phyloP scores from a whole-genome alignment of 1,140 invertebrate species.

The Mercenaria mercenaria region DNA sequence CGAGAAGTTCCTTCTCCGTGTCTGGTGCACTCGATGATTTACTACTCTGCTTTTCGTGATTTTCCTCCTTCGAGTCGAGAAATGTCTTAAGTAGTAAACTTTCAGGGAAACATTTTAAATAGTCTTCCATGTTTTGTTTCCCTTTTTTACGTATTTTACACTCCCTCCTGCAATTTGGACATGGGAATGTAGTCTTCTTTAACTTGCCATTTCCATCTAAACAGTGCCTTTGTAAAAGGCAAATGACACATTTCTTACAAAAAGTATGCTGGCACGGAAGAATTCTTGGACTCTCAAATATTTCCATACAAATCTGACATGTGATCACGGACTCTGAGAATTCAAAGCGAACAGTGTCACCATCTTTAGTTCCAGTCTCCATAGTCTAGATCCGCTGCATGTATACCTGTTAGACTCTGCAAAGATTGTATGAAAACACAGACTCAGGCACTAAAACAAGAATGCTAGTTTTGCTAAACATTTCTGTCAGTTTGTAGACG shows the following conservation, averaged over 20 bases:
- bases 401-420: too few species aligned
- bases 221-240: not conserved
- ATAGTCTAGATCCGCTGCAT: not conserved
- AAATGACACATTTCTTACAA: not conserved
- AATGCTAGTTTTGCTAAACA: too few species aligned
- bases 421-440: too few species aligned
- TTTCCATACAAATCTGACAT: not conserved
- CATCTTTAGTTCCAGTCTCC: not conserved
- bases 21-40: not conserved
- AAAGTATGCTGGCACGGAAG: conserved; percentile 10
- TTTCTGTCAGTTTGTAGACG: too few species aligned
- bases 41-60: not conserved
- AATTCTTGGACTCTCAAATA: not conserved
- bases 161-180: not conserved
- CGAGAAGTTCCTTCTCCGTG: not conserved
- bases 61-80: not conserved
- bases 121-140: not conserved
- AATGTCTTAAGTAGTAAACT: not conserved
- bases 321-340: not conserved
- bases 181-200: not conserved
- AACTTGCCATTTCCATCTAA: not conserved
- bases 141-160: conserved; percentile 5
- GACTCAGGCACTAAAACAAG: too few species aligned
- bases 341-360: not conserved
- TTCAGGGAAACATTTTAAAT: conserved; percentile 3